Evolutionary conservation across 2,113 vertebrate species (phyloP).

Genomic region (Pyrgilauda ruficollis): DNA sequence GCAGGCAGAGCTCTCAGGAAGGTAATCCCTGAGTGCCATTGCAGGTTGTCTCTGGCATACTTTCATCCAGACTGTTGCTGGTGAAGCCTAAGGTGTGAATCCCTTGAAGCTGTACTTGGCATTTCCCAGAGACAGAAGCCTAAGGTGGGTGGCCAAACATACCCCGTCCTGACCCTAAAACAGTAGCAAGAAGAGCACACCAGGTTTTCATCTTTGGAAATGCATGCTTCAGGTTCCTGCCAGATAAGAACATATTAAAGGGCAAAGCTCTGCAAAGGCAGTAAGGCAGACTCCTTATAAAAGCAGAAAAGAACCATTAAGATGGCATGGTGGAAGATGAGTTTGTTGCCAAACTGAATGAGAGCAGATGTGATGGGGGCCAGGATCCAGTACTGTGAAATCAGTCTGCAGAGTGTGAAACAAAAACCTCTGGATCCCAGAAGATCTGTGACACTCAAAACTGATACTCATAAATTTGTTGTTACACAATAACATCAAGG

Average conservation of each 20-base stretch:
- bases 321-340: neutral
- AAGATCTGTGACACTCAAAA: neutral
- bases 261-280: neutral
- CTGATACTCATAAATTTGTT: neutral
- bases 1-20: neutral
- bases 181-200: accelerated
- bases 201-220: neutral
- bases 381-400: neutral
- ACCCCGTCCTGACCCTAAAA: neutral
- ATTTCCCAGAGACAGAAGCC: neutral
- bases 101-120: neutral
- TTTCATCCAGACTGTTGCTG: neutral
- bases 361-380: neutral
- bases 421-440: neutral
- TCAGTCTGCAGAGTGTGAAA: neutral
- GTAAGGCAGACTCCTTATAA: neutral
- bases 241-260: neutral
- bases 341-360: neutral
- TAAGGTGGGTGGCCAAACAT: neutral
- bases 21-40: neutral
- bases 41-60: neutral
- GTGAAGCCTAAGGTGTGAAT: neutral
- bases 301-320: neutral
- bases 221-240: neutral
- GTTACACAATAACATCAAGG: neutral